Evolutionary conservation across 2,113 vertebrate genomes (phyloP), one percentile per base, ranked within the genome.

Genomic region (Alligator sinensis): DNA sequence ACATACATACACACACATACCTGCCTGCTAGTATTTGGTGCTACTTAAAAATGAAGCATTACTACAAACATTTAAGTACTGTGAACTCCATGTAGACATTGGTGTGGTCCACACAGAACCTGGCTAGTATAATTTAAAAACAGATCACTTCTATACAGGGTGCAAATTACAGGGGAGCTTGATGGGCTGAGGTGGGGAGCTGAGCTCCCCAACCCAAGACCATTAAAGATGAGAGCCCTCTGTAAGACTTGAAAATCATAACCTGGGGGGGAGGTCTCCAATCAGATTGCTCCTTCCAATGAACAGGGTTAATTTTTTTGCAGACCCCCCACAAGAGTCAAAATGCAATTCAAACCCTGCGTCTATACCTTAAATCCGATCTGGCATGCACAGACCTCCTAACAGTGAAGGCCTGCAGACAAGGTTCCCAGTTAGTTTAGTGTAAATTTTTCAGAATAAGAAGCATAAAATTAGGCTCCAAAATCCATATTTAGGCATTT

Each of bases 1-100:
- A 81, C 24, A 91, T 38, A 78, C 2, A 77, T 2, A 90, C 77
- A 70, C 55, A 80, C 38, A 93, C 4, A 80, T 70, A 70, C 27
- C 61, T 74, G 93, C 68, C 60, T 30, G 87, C 8, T 27, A 63
- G 24, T 74, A 91, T 27, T 68, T 81, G 72, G 54, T 85, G 60
- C 82, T 87, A 90, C 54, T 85, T 83, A 87, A 92, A 47, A 94
- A 89, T 62, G 60, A 94, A 89, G 63, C 28, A 74, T 21, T 68
- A 91, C 34, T 82, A 76, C 18, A 94, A 93, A 91, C 60, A 62
- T 6, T 83, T 68, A 94, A 86, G 84, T 11, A 77, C 11, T 80
- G 82, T 55, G 57, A 86, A 83, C 9, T 77, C 12, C 21, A 47
- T 38, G 47, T 74, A 74, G 22, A 83, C 90, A 89, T 57, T 93